Evolutionary conservation across 2,888 invertebrate species (phyloP).

Genomic region (Cryptocephalus primarius): DNA sequence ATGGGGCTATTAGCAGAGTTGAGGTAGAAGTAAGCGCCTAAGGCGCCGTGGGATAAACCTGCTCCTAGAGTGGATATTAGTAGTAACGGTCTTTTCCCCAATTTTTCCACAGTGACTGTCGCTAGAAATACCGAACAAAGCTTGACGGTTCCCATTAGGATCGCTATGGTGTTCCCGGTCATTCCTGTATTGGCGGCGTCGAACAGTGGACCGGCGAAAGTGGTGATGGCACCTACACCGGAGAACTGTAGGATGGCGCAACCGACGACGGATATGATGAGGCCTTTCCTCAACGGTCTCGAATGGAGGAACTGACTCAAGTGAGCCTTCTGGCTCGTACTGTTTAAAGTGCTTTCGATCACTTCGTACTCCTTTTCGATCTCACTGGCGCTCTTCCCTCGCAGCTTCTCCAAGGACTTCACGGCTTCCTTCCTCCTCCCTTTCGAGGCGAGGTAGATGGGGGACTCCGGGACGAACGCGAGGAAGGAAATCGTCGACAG

Average conservation of each 20-base stretch:
- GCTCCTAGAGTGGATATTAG: constrained; percentile 55
- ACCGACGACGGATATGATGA: constrained; percentile 57
- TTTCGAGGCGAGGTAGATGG: constrained; percentile 23
- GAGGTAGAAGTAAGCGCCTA: constrained; percentile 14
- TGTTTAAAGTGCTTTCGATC: neutral
- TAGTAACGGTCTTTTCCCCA: constrained; percentile 55
- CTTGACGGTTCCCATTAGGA: constrained; percentile 68
- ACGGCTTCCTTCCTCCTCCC: constrained; percentile 49
- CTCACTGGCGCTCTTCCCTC: neutral
- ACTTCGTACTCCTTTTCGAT: neutral
- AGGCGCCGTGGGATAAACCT: constrained; percentile 37
- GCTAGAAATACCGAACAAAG: constrained; percentile 59
- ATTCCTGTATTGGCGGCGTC: constrained; percentile 53
- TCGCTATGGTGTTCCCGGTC: constrained; percentile 51
- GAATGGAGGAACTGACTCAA: constrained; percentile 5
- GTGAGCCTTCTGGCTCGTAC: constrained; percentile 2
- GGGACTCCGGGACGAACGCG: constrained; percentile 18
- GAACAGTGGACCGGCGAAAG: constrained; percentile 64
- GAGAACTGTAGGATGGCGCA: constrained; percentile 75
- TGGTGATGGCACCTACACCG: constrained; percentile 68
- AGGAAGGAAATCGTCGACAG: constrained; percentile 12
- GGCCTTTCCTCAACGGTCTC: constrained; percentile 35
- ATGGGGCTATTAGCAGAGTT: constrained; percentile 3
- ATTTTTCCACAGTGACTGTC: constrained; percentile 60
- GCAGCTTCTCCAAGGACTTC: constrained; percentile 29